phyloP scores from a whole-genome alignment of 1,140 invertebrate species.

The Heliconius himera region DNA sequence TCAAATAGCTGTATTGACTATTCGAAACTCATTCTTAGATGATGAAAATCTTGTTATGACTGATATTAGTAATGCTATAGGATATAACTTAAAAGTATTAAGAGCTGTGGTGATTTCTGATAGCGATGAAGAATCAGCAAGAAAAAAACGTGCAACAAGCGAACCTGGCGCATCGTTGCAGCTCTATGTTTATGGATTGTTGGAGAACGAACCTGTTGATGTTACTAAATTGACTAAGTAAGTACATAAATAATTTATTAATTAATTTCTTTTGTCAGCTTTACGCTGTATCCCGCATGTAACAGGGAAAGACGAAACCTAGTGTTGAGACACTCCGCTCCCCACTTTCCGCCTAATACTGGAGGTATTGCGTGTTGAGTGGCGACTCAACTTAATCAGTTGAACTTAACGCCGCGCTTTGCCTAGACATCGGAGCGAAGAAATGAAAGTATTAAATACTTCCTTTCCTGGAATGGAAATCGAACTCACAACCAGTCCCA shows the following conservation, averaged over 20 bases:
- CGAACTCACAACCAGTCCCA: too few relatives aligned
- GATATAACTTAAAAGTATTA: constrained; percentile 63
- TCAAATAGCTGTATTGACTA: constrained; percentile 65
- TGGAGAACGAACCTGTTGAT: constrained; percentile 56
- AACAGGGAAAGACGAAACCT: too few relatives aligned
- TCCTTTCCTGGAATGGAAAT: too few relatives aligned
- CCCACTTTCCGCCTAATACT: too few relatives aligned
- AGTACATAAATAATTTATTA: background rate
- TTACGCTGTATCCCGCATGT: too few relatives aligned
- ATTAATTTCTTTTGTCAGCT: background rate
- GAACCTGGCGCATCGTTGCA: constrained; percentile 53
- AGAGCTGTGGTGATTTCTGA: constrained; percentile 59
- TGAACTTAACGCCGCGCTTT: too few relatives aligned
- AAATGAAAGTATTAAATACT: too few relatives aligned
- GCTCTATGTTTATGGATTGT: constrained; percentile 68
- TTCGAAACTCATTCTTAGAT: constrained; percentile 59
- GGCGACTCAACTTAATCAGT: too few relatives aligned
- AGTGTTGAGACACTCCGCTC: too few relatives aligned
- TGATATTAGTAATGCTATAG: constrained; percentile 52
- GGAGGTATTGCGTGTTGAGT: too few relatives aligned
- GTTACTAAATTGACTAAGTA: constrained; percentile 54
- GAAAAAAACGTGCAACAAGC: constrained; percentile 27
- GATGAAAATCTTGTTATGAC: constrained; percentile 58
- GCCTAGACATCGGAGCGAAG: too few relatives aligned
- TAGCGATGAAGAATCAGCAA: constrained; percentile 35